Evolutionary conservation across 2,888 invertebrate species (phyloP).

Genomic region (Eucera pruinosa): DNA sequence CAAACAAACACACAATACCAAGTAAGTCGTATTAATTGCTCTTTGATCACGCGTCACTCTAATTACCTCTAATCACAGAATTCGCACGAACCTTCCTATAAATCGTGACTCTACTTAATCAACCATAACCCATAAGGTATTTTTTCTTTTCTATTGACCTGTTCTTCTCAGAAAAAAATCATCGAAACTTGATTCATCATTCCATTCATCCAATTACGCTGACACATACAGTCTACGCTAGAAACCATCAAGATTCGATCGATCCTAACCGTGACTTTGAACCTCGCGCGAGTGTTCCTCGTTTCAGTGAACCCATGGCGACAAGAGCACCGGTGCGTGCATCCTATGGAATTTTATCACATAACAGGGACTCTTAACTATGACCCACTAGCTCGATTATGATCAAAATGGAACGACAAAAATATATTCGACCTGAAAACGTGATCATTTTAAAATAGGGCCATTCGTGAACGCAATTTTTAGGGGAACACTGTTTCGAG

Average conservation of each 20-base stretch:
- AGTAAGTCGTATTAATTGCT: slow-evolving; percentile 23
- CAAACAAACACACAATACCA: too few relatives aligned
- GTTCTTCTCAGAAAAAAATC: slow-evolving; percentile 28
- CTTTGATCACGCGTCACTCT: slow-evolving; percentile 35
- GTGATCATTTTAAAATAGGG: too few relatives aligned
- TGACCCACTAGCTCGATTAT: slow-evolving; percentile 47
- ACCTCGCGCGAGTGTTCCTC: slow-evolving; percentile 49
- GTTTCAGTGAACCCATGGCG: slow-evolving; percentile 57
- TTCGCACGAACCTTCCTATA: slow-evolving; percentile 21
- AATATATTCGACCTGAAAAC: slow-evolving; percentile 7
- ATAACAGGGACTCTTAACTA: slow-evolving; percentile 28
- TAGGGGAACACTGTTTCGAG: slow-evolving; percentile 1
- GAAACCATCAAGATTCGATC: slow-evolving; percentile 23
- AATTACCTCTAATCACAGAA: slow-evolving; percentile 8
- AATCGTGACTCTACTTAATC: slow-evolving; percentile 2
- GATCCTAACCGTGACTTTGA: slow-evolving; percentile 71
- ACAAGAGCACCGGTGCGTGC: slow-evolving; percentile 62
- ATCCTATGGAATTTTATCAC: slow-evolving; percentile 56
- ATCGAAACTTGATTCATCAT: slow-evolving; percentile 4
- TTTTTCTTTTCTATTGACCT: background rate
- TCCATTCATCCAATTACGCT: background rate
- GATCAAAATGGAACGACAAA: slow-evolving; percentile 1
- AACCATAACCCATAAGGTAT: slow-evolving; percentile 13
- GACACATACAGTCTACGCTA: background rate
- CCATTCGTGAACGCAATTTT: background rate